phyloP scores from a whole-genome alignment of 2,113 vertebrate genomes.

The Clarias batrachus region DNA sequence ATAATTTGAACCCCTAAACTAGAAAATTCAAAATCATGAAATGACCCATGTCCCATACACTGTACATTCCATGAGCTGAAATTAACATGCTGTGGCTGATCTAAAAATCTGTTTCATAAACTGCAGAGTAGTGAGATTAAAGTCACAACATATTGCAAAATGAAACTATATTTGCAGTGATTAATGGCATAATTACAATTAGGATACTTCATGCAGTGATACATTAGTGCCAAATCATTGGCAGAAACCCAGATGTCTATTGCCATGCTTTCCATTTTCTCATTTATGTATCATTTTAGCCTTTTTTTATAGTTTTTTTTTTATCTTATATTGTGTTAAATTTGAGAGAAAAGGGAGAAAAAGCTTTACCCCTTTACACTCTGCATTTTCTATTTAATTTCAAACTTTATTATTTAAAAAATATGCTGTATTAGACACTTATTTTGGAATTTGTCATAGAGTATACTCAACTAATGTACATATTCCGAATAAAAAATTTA shows the following conservation, averaged over 20 bases:
- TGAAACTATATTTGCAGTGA: neutral
- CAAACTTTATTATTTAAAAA: neutral
- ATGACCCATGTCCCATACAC: neutral
- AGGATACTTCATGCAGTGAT: neutral
- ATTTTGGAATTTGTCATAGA: neutral
- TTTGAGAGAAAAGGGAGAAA: neutral
- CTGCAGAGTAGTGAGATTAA: neutral
- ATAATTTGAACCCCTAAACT: neutral
- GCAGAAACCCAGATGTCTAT: neutral
- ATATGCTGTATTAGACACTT: neutral
- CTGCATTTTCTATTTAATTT: neutral
- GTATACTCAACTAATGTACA: neutral
- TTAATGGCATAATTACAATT: neutral
- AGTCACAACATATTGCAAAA: neutral
- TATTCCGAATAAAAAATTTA: neutral
- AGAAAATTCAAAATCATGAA: neutral
- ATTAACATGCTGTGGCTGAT: neutral
- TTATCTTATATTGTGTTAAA: neutral
- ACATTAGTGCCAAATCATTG: neutral
- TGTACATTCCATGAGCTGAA: neutral
- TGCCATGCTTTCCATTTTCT: neutral
- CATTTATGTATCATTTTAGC: neutral
- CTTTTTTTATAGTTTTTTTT: neutral
- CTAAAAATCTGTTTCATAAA: neutral
- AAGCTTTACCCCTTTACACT: neutral